phyloP scores from a whole-genome alignment of 2,888 invertebrate genomes.

The Vesta saturnalis region DNA sequence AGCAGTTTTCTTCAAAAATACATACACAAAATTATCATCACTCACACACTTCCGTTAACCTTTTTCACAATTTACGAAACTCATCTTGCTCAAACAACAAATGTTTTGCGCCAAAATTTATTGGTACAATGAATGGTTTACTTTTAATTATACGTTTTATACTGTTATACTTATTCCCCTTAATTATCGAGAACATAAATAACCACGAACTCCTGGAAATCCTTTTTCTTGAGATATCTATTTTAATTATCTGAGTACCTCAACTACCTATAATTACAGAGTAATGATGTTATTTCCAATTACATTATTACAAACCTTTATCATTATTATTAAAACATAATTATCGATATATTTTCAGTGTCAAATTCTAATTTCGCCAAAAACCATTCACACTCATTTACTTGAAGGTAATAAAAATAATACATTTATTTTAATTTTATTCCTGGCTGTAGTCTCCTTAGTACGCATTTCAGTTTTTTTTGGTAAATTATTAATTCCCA shows the following conservation, averaged over 20 bases:
- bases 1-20: no score
- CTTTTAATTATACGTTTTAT: background rate
- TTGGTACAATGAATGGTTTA: background rate
- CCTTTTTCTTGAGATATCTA: background rate
- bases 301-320: background rate
- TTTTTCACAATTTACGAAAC: no score
- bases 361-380: background rate
- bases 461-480: background rate
- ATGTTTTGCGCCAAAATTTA: no score
- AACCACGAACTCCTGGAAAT: background rate
- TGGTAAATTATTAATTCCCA: background rate
- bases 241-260: background rate
- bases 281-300: background rate
- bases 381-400: background rate
- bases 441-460: background rate
- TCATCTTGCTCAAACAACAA: no score
- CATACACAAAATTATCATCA: no score
- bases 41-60: no score
- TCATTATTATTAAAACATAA: background rate
- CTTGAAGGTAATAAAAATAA: background rate
- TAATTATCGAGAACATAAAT: background rate
- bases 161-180: background rate
- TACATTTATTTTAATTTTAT: background rate
- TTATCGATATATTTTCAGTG: no score
- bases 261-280: background rate